Evolutionary conservation across 1,140 invertebrate genomes (phyloP).

Genomic region (Rhynchophorus ferrugineus): DNA sequence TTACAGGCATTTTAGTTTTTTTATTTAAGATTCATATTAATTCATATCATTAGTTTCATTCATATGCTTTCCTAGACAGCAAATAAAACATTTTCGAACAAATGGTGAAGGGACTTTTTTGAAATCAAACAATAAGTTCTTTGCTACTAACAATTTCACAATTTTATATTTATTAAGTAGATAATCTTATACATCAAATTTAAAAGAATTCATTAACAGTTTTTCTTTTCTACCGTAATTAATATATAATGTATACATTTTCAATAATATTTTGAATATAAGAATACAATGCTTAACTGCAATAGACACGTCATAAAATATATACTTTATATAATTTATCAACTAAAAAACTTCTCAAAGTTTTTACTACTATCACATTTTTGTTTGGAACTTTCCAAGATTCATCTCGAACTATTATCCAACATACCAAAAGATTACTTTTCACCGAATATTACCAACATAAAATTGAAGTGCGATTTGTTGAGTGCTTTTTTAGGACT

Average conservation of each 20-base stretch:
- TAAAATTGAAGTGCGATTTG: too few species aligned
- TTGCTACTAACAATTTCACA: slow-evolving; percentile 20
- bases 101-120: too few species aligned
- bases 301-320: slow-evolving; percentile 26
- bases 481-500: neutral
- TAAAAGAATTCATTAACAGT: slow-evolving; percentile 3
- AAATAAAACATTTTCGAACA: neutral
- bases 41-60: slow-evolving; percentile 1
- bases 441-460: too few species aligned
- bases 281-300: slow-evolving; percentile 21
- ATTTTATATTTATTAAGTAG: slow-evolving; percentile 11
- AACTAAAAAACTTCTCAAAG: slow-evolving; percentile 21
- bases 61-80: neutral
- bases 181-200: slow-evolving; percentile 13
- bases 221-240: slow-evolving; percentile 2
- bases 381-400: slow-evolving; percentile 23
- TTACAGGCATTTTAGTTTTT: too few species aligned
- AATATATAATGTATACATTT: slow-evolving; percentile 17
- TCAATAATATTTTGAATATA: slow-evolving; percentile 17
- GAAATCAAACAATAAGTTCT: slow-evolving; percentile 3
- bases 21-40: too few species aligned
- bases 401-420: slow-evolving; percentile 1
- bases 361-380: slow-evolving; percentile 25
- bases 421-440: slow-evolving; percentile 15
- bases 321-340: slow-evolving; percentile 21